Evolutionary conservation across 2,888 invertebrate genomes (phyloP), one percentile per base, ranked within the genome.

Genomic region (Drosophila austrosaltans): DNA sequence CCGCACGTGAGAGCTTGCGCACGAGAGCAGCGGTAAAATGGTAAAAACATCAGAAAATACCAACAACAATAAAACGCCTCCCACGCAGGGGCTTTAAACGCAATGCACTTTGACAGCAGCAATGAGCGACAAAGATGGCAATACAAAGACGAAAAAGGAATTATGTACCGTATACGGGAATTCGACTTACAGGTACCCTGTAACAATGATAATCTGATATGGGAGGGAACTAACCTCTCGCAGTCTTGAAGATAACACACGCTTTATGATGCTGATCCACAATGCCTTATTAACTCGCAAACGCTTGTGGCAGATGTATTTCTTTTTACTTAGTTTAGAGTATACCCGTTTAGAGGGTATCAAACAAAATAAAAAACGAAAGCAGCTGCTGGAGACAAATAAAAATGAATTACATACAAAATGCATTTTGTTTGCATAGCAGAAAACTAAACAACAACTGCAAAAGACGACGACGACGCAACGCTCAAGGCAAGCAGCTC

Each of bases 81-180:
- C 82, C 77, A 87, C 87, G 77, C 77, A 81, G 64, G 40, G 62
- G 66, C 69, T 53, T 44, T 75, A 72, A 87, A 87, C 85, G 82
- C 85, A 87, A 65, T 82, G 82, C 87, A 82, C 85, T 87, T 87
- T 88, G 79, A 61, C 72, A 79, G 69, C 77, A 48, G 69, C 64
- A 32, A 10, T 20, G 8, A 54, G 67, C 56, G 53, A 39, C 53
- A 57, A 25, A 63, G 53, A 36, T 61, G 22, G 7, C 40, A 67
- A 61, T 57, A 53, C 48, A 25, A 48, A 25, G 25, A 48, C 10
- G 2, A 48, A 48, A 16, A 1, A 22, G 22, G 25, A 22, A 48
- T 48, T 22, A 6, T 16, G 10, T 25, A 25, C 10, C 3, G 8
- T 22, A 20, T 8, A 8, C 8, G 20, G 20, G 10, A 8, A 25